Percentiles rank a stretch among this genome's conserved stretches.
Conservation (phyloP, 2,888 invertebrate species). For the Nomada fucata region DNA sequence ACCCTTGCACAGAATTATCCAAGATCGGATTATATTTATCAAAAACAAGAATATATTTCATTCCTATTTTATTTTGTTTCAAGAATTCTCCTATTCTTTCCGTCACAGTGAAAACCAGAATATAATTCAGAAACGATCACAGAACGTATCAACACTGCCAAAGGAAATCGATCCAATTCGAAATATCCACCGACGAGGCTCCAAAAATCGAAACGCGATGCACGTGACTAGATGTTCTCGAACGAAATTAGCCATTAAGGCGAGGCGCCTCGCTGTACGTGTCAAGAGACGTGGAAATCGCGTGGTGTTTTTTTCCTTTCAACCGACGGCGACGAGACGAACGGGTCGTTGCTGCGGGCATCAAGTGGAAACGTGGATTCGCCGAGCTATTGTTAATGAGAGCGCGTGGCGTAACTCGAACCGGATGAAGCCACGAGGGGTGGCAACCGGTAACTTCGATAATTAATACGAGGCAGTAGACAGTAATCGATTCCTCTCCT, state of each 20-base stretch:
- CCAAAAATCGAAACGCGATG: background rate
- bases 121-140: no score
- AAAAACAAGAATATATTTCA: no score
- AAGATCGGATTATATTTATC: no score
- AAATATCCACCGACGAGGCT: background rate
- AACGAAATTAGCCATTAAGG: slow-evolving; percentile 10
- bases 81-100: no score
- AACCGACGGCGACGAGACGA: slow-evolving; percentile 25
- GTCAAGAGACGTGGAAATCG: slow-evolving; percentile 46
- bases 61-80: no score
- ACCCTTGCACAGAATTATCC: no score
- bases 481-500: slow-evolving; percentile 46
- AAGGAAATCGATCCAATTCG: background rate
- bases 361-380: slow-evolving; percentile 56
- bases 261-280: background rate
- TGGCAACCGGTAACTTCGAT: slow-evolving; percentile 62
- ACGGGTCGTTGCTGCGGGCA: slow-evolving; percentile 37
- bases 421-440: slow-evolving; percentile 63
- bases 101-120: no score
- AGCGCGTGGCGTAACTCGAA: slow-evolving; percentile 75
- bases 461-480: slow-evolving; percentile 72
- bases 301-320: slow-evolving; percentile 53
- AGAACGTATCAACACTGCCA: no score
- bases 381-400: slow-evolving; percentile 74
- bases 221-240: slow-evolving; percentile 1